Percentiles rank a stretch among this genome's conserved stretches.
phyloP scores from a whole-genome alignment of 2,113 vertebrate species.

The Etheostoma cragini region DNA sequence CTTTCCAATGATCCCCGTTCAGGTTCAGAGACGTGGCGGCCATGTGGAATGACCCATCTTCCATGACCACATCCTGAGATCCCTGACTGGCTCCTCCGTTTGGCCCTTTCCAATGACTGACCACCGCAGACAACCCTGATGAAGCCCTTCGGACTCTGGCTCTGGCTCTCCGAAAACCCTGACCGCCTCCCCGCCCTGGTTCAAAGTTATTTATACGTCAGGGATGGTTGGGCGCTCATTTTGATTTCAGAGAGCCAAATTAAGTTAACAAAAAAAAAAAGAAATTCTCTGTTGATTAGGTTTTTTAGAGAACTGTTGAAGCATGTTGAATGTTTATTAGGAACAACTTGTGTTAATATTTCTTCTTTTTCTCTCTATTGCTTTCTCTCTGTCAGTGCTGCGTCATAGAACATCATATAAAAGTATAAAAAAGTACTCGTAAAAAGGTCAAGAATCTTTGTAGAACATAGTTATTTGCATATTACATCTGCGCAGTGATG shows the following conservation, averaged over 20 bases:
- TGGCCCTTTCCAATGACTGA: slow-evolving; percentile 75
- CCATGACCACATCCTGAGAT: slow-evolving; percentile 86
- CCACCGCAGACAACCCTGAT: slow-evolving; percentile 72
- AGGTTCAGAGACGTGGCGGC: slow-evolving; percentile 87
- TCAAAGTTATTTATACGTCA: slow-evolving; percentile 16
- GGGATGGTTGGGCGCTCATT: slow-evolving; percentile 49
- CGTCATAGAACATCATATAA: slow-evolving; percentile 76
- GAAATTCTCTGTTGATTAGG: slow-evolving; percentile 76
- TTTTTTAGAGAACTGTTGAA: slow-evolving; percentile 81
- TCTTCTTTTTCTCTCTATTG: slow-evolving; percentile 57
- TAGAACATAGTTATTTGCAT: slow-evolving; percentile 72
- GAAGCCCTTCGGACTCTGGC: slow-evolving; percentile 77
- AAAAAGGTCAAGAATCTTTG: slow-evolving; percentile 62
- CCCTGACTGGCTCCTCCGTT: slow-evolving; percentile 78
- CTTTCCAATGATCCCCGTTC: background rate
- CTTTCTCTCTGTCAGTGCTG: slow-evolving; percentile 77
- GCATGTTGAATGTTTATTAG: slow-evolving; percentile 85
- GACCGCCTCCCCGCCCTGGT: slow-evolving; percentile 59
- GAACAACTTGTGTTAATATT: slow-evolving; percentile 77
- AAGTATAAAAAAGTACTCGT: slow-evolving; percentile 56
- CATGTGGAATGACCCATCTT: slow-evolving; percentile 86
- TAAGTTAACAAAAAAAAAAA: slow-evolving; percentile 50
- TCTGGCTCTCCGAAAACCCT: slow-evolving; percentile 73
- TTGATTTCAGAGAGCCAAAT: slow-evolving; percentile 71
- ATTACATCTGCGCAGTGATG: slow-evolving; percentile 79